phyloP scores from a whole-genome alignment of 2,113 vertebrate species.

The Nansenia antarctica region DNA sequence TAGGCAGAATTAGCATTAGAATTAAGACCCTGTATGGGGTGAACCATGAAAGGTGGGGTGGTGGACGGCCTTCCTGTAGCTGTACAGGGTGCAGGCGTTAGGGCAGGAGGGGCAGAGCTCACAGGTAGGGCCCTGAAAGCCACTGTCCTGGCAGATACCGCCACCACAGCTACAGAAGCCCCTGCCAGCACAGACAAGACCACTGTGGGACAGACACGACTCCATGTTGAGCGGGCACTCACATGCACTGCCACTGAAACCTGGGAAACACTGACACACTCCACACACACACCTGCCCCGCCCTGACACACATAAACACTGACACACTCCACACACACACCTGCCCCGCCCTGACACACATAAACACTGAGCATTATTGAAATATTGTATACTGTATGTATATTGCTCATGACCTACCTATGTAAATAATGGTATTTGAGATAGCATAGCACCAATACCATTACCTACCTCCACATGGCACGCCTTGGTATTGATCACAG shows the following conservation, averaged over 20 bases:
- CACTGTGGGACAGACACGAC: slow-evolving; percentile 24
- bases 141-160: slow-evolving; percentile 31
- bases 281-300: slow-evolving; percentile 3
- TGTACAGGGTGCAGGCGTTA: slow-evolving; percentile 26
- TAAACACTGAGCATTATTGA: no score
- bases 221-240: slow-evolving; percentile 40
- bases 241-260: slow-evolving; percentile 25
- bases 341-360: no score
- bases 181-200: slow-evolving; percentile 37
- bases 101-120: slow-evolving; percentile 44
- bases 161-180: slow-evolving; percentile 38
- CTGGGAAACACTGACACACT: slow-evolving; percentile 10
- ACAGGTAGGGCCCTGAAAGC: slow-evolving; percentile 35
- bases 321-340: neutral
- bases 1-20: no score
- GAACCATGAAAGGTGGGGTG: no score
- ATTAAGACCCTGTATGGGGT: no score
- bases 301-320: slow-evolving; percentile 18
- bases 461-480: slow-evolving; percentile 31
- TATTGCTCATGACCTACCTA: neutral
- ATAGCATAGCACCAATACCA: no score
- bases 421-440: neutral
- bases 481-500: slow-evolving; percentile 29
- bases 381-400: no score
- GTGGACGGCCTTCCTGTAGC: slow-evolving; percentile 2